phyloP scores from a whole-genome alignment of 1,140 invertebrate species.

The Penaeus chinensis region DNA sequence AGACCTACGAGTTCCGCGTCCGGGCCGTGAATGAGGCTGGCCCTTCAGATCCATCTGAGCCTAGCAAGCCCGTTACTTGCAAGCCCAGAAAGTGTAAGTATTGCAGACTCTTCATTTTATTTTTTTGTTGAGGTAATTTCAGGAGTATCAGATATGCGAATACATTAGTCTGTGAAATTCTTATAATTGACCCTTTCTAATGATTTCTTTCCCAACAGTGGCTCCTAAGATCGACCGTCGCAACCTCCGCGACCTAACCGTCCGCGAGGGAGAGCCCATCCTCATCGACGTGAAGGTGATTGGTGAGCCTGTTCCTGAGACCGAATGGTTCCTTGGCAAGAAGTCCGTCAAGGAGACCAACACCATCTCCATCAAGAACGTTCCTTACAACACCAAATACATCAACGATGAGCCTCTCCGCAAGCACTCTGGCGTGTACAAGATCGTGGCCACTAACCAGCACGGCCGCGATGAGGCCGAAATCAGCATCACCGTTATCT shows the following conservation, averaged over 20 bases:
- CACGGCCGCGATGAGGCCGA: conserved; percentile 94
- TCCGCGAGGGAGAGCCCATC: conserved; percentile 86
- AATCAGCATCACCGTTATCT: conserved; percentile 86
- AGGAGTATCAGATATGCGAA: too few relatives aligned
- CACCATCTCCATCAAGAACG: conserved; percentile 79
- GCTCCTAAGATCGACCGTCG: conserved; percentile 91
- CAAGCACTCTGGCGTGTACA: conserved; percentile 89
- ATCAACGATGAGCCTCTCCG: conserved; percentile 85
- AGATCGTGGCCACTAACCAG: conserved; percentile 90
- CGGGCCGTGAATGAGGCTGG: conserved; percentile 75
- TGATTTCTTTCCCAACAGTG: conserved; percentile 73
- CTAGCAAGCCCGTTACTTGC: conserved; percentile 86
- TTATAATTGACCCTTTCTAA: neutral
- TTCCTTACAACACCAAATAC: conserved; percentile 87
- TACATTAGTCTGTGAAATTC: too few relatives aligned
- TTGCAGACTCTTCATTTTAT: neutral
- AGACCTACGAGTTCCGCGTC: conserved; percentile 89
- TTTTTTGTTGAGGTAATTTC: neutral
- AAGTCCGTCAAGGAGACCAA: conserved; percentile 73
- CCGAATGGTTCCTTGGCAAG: conserved; percentile 78
- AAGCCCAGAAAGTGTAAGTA: conserved; percentile 88
- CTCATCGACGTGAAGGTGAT: conserved; percentile 85
- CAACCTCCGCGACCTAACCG: conserved; percentile 80
- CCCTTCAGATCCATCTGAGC: conserved; percentile 75
- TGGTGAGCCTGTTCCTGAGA: conserved; percentile 86